Evolutionary conservation across 2,113 vertebrate genomes (phyloP).

Genomic region (Platysternon megacephalum): DNA sequence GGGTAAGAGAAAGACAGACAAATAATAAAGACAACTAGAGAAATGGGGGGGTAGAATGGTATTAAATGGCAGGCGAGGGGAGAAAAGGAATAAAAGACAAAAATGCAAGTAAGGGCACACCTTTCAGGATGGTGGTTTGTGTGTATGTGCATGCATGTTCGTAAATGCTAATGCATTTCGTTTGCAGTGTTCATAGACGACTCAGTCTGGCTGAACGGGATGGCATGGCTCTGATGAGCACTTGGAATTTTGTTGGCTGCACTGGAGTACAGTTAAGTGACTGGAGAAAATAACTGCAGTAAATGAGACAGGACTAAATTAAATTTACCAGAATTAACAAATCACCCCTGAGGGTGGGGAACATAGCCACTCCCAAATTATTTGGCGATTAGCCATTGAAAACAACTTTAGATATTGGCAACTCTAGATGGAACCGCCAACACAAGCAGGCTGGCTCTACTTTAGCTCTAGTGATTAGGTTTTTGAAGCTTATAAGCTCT

Average conservation of each 20-base stretch:
- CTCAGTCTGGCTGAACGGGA: neutral
- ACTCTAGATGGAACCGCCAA: neutral
- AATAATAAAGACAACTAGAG: neutral
- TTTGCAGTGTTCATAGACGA: neutral
- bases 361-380: neutral
- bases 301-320: neutral
- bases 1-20: neutral
- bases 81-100: neutral
- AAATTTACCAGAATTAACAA: neutral
- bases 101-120: neutral
- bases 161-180: neutral
- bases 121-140: neutral
- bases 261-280: neutral
- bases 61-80: neutral
- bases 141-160: neutral
- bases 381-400: neutral
- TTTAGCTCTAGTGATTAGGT: neutral
- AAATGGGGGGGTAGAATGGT: neutral
- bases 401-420: neutral
- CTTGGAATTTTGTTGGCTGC: rapidly evolving
- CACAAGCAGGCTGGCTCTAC: neutral
- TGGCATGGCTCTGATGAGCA: neutral
- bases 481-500: neutral
- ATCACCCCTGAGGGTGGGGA: rapidly evolving
- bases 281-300: neutral